Base-by-base conservation (phyloP, 2,113 vertebrate genomes). In the Onychostruthus taczanowskii region DNA sequence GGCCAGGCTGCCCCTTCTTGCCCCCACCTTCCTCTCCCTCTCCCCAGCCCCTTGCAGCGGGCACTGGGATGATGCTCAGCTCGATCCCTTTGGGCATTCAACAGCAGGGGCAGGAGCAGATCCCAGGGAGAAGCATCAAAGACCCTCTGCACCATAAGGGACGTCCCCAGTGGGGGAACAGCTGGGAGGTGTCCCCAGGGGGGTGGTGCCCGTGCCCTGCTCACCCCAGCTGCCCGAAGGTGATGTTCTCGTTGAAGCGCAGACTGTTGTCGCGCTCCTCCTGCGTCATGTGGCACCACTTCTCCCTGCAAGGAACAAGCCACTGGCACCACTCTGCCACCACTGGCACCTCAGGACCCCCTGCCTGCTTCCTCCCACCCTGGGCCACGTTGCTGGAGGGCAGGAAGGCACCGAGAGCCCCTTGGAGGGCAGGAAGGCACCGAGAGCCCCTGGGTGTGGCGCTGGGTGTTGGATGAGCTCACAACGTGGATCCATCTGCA, bases 251-350 rank as follows among this genome's bases (percentile, higher is more conserved):
- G 7, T 99, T 98, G 86, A 99, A 99, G 61, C 98, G 98, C 44
- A 98, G 98, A 95, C 98, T 99, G 98, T 99, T 99, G 0, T 99
- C 98, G 1, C 98, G 98, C 94, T 99, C 99, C 96, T 99, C 98
- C 94, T 99, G 98, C 1, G 98, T 99, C 99, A 99, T 99, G 92
- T 99, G 99, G 98, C 98, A 98, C 99, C 99, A 99, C 97, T 99
- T 99, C 97, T 99, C 99, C 98, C 99, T 99, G 98, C 63, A 94
- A 97, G 61, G 58, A 44, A 88, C 66, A 0, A 35, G 3, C 37
- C 31, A 1, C 64, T 44, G 84, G 82, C 53, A 90, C 41, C 33
- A 2, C 27, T 2, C 81, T 53, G 87, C 7, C 53, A 69, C 53
- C 39, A 3, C 22, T 1, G 2, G 0, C 77, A 26, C 76, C 55